These are phyloP conservation scores for Stenurella melanura DNA, from an alignment of 2,888 invertebrate species.

Conservation along the genomic window DNA sequence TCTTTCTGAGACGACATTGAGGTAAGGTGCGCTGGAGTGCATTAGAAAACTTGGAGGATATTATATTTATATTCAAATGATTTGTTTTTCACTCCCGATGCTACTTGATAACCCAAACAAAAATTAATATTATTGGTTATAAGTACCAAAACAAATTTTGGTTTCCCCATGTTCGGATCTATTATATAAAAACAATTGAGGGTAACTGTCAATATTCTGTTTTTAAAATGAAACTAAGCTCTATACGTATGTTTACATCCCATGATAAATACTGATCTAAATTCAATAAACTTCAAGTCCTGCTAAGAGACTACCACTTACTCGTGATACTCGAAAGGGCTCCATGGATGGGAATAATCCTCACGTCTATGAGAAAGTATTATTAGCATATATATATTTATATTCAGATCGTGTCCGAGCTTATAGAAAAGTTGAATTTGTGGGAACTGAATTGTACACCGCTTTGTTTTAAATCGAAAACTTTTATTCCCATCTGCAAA, in stretches of 20 bases:
- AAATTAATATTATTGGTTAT: too few species aligned
- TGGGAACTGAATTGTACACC: constrained; percentile 1
- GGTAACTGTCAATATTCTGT: too few species aligned
- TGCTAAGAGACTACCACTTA: neutral
- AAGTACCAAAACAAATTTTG: too few species aligned
- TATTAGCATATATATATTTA: constrained; percentile 28
- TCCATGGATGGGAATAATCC: neutral
- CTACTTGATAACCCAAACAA: too few species aligned
- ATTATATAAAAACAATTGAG: too few species aligned
- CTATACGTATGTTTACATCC: neutral
- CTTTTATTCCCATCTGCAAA: constrained; percentile 19
- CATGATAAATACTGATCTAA: neutral
- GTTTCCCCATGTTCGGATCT: too few species aligned
- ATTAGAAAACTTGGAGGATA: too few species aligned
- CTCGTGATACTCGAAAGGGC: neutral
- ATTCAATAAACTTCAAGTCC: constrained; percentile 6
- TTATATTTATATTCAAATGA: too few species aligned
- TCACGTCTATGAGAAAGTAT: neutral
- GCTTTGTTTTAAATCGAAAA: constrained; percentile 23
- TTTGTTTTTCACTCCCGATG: too few species aligned
- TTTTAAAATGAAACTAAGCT: too few species aligned
- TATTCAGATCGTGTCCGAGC: constrained; percentile 23
- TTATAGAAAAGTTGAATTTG: constrained; percentile 22
- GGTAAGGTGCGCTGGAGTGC: too few species aligned
- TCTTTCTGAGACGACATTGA: too few species aligned